These are phyloP conservation scores for Drymodes brunneopygia DNA, from an alignment of 2,113 vertebrate genomes.

Conservation along the genomic window DNA sequence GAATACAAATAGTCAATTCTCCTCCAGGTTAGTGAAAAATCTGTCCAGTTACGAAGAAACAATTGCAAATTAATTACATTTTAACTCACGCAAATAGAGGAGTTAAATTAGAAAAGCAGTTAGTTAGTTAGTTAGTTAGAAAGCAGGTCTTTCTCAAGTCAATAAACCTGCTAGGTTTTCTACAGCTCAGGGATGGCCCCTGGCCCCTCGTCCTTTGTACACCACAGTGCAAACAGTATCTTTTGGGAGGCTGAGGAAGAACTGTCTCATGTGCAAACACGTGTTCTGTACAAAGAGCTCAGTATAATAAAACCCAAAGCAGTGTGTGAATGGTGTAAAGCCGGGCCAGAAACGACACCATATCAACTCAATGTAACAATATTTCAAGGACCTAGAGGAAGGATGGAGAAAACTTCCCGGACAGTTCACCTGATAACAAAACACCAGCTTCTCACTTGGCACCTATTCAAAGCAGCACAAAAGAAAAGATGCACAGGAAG, in stretches of 20 bases:
- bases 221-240: not conserved
- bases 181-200: not conserved
- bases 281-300: not conserved
- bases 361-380: not conserved
- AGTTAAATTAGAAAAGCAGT: too few relatives aligned
- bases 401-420: not conserved
- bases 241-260: not conserved
- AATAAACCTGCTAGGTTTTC: not conserved
- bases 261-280: not conserved
- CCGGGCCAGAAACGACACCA: not conserved
- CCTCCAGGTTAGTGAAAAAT: not conserved
- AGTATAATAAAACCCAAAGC: not conserved
- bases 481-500: not conserved
- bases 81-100: not conserved
- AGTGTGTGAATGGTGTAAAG: not conserved
- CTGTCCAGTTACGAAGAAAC: not conserved
- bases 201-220: fast-evolving
- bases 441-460: not conserved
- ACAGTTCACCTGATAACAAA: not conserved
- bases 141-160: not conserved
- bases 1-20: not conserved
- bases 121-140: too few relatives aligned
- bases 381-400: not conserved
- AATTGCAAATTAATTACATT: not conserved
- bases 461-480: not conserved